Evolutionary conservation across 2,888 invertebrate species (phyloP).

Genomic region (Zeuzera pyrina): DNA sequence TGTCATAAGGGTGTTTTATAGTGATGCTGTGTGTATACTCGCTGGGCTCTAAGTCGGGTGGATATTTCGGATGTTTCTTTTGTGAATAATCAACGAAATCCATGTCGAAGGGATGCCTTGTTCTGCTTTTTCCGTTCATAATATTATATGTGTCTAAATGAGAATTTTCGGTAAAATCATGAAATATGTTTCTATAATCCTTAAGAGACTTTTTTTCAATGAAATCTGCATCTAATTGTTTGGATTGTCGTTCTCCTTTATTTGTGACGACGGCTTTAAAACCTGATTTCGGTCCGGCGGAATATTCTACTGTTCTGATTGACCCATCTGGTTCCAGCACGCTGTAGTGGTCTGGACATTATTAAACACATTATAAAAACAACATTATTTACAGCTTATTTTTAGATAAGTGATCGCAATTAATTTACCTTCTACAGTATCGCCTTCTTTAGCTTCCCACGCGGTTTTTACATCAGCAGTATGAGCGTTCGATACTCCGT

Average conservation of each 20-base stretch:
- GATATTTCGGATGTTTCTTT: conserved; percentile 41
- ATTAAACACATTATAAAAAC: conserved; percentile 21
- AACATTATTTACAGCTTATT: too few species aligned
- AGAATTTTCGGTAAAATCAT: conserved; percentile 49
- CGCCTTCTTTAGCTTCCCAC: conserved; percentile 76
- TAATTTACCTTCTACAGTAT: conserved; percentile 72
- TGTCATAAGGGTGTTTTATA: conserved; percentile 51
- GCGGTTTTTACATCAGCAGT: conserved; percentile 76
- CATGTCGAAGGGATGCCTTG: conserved; percentile 36
- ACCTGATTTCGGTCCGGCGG: conserved; percentile 70
- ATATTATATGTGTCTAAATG: conserved; percentile 18
- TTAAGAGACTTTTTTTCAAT: conserved; percentile 45
- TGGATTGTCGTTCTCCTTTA: conserved; percentile 34
- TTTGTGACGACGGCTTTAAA: conserved; percentile 72
- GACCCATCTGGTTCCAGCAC: conserved; percentile 79
- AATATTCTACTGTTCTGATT: conserved; percentile 74
- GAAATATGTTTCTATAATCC: conserved; percentile 51
- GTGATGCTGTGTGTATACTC: conserved; percentile 55
- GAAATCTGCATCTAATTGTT: conserved; percentile 10
- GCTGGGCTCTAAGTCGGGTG: conserved; percentile 45
- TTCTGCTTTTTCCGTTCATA: conserved; percentile 39
- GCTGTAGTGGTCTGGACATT: conserved; percentile 75
- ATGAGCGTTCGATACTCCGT: conserved; percentile 73
- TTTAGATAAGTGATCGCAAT: too few species aligned
- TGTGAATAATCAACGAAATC: conserved; percentile 34